A percentile compares a stretch with the other conserved stretches of the same genome.
These are phyloP conservation scores for Beaufortia kweichowensis DNA, from an alignment of 2,113 vertebrate species.

Conservation along the genomic window DNA sequence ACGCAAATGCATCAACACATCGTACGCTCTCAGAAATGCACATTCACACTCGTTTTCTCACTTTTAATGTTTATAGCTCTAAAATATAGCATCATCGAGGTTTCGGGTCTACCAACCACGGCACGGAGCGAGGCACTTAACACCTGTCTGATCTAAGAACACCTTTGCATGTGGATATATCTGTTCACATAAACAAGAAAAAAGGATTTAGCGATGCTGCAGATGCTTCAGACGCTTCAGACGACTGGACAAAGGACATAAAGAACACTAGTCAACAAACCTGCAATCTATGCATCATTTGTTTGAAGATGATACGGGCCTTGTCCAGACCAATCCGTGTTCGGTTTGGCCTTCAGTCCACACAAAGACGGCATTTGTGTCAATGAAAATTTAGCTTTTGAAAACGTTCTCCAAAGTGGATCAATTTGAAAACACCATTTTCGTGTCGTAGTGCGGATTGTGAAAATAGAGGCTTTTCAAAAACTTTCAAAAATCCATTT, in stretches of 20 bases:
- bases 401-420: no score
- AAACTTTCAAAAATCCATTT: no score
- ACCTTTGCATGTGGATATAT: not conserved
- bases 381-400: no score
- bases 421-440: no score
- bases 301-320: not conserved
- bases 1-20: conserved; percentile 1
- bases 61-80: conserved; percentile 30
- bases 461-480: no score
- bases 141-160: conserved; percentile 8
- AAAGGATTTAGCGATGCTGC: not conserved
- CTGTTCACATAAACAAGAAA: not conserved
- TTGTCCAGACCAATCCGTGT: not conserved
- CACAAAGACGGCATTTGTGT: no score
- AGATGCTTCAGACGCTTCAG: not conserved
- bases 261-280: not conserved
- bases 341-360: no score
- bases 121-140: conserved; percentile 10
- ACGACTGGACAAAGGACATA: not conserved
- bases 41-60: conserved; percentile 40
- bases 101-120: not conserved
- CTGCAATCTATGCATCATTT: not conserved
- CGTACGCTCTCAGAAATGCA: conserved; percentile 21
- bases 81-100: conserved; percentile 4
- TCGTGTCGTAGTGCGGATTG: no score